Evolutionary conservation across 1,140 invertebrate species (phyloP).

Genomic region (Calliopsis andreniformis): DNA sequence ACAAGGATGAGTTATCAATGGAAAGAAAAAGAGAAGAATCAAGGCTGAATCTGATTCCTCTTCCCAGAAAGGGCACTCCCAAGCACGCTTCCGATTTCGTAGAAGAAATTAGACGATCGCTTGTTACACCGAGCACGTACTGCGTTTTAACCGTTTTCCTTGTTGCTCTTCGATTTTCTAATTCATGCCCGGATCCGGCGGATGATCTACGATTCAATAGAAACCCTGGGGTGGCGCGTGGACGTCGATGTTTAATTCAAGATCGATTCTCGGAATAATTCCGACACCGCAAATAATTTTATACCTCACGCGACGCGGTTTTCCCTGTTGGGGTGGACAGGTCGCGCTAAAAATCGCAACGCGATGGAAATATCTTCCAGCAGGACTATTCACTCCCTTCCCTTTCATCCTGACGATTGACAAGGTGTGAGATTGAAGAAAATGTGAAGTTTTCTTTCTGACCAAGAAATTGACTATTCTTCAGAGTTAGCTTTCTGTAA

Average conservation of each 20-base stretch:
- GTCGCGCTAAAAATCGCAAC: slow-evolving; percentile 20
- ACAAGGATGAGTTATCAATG: not conserved
- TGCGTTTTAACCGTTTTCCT: not conserved
- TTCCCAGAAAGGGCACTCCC: slow-evolving; percentile 1
- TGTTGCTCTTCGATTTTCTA: slow-evolving; percentile 24
- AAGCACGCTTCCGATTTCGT: not conserved
- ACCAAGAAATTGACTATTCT: no score
- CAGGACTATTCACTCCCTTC: not conserved
- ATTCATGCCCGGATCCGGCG: slow-evolving; percentile 13
- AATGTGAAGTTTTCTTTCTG: no score
- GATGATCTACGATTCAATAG: slow-evolving; percentile 48
- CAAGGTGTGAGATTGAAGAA: no score
- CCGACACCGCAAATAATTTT: slow-evolving; percentile 41
- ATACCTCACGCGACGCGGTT: slow-evolving; percentile 36
- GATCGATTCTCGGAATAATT: slow-evolving; percentile 44
- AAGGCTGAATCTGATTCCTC: not conserved
- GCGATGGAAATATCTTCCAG: slow-evolving; percentile 24
- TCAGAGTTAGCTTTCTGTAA: no score
- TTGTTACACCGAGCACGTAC: slow-evolving; percentile 15
- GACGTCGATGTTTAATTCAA: slow-evolving; percentile 44
- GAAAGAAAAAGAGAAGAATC: not conserved
- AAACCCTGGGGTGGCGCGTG: slow-evolving; percentile 17
- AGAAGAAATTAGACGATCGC: slow-evolving; percentile 42
- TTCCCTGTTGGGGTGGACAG: slow-evolving; percentile 1
- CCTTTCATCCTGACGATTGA: no score